Base-by-base conservation (phyloP, 2,113 vertebrate species). In the Bagarius yarrelli region DNA sequence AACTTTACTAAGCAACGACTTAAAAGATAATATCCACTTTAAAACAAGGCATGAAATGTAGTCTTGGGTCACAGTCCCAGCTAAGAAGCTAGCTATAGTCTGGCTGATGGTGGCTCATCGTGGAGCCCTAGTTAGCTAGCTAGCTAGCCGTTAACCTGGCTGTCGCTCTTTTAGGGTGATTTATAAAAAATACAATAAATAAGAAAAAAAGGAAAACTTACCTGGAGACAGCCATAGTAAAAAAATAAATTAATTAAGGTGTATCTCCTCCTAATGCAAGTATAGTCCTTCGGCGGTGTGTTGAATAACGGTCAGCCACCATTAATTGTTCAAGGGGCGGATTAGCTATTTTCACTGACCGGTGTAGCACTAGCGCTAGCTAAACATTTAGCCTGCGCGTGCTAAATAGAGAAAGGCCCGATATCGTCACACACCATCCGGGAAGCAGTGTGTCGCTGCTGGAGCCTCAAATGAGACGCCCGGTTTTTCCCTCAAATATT, bases 201-300 rank as follows among this genome's bases (percentile, higher is more conserved):
- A 64, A 13, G 23, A 36, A 18, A 36, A 67, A 32, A 59, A 64
- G 23, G 0, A 3, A 30, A 0, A 76, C 89, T 89, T 83, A 93
- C 93, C 93, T 92, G 32, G 93, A 91, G 61, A 94, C 90, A 73
- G 93, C 93, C 93, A 94, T 94, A 71, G 16, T 83, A 70, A 34
- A 13, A 40, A 78, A 15, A n/a, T n/a, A 47, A 47, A 47, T 11
- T n/a, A n/a, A 8, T 40, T 79, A 47, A 60, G 53, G 53, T 19
- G 16, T 57, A 52, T 18, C 3, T 52, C 11, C 1, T 11, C 55
- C 67, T 61, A 52, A 16, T 63, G 34, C 66, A 57, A 57, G 6
- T 44, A 47, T 21, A 63, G 57, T 81, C 77, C 81, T 71, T 27
- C 64, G 64, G 59, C 27, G 76, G 52, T 82, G 87, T 70, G 80